A percentile compares a stretch with the other conserved stretches of the same genome.
Evolutionary conservation across 2,888 invertebrate species (phyloP).

Genomic region (Nowickia ferox): DNA sequence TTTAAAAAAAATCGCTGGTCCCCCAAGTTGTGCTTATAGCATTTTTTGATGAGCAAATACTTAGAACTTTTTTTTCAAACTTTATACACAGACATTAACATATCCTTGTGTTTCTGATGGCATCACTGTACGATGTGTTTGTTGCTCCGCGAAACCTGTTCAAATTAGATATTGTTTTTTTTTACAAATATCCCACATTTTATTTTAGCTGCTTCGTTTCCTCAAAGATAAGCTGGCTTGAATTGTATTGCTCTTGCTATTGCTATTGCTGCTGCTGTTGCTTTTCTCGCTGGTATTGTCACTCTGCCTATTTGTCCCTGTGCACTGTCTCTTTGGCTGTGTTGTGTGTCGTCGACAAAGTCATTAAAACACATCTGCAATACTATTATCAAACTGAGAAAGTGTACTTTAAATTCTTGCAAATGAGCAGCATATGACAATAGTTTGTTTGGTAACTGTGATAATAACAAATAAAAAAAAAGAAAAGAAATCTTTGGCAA

Average conservation of each 20-base stretch:
- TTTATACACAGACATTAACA: not conserved
- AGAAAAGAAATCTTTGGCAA: slow-evolving; percentile 30
- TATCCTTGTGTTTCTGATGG: not conserved
- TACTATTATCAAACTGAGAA: slow-evolving; percentile 73
- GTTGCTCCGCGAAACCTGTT: slow-evolving; percentile 20
- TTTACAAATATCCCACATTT: slow-evolving; percentile 58
- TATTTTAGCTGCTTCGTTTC: not conserved
- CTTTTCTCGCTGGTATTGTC: slow-evolving; percentile 8
- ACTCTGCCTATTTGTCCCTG: slow-evolving; percentile 1
- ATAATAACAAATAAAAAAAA: slow-evolving; percentile 61
- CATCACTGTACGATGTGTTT: not conserved
- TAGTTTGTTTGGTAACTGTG: slow-evolving; percentile 58
- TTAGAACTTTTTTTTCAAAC: not conserved
- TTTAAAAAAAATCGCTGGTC: too few species aligned
- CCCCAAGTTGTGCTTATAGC: too few species aligned
- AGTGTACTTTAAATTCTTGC: slow-evolving; percentile 82
- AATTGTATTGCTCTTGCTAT: slow-evolving; percentile 32
- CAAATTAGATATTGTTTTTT: slow-evolving; percentile 62
- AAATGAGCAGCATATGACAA: slow-evolving; percentile 76
- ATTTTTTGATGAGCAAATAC: too few species aligned
- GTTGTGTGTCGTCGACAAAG: not conserved
- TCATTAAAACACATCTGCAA: slow-evolving; percentile 57
- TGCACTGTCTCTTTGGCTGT: not conserved
- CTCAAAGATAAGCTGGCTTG: slow-evolving; percentile 43
- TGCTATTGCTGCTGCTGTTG: slow-evolving; percentile 10